A percentile compares a stretch with the other conserved stretches of the same genome.
Evolutionary conservation across 2,113 vertebrate genomes (phyloP).

Genomic region (Leucopternis melanops): DNA sequence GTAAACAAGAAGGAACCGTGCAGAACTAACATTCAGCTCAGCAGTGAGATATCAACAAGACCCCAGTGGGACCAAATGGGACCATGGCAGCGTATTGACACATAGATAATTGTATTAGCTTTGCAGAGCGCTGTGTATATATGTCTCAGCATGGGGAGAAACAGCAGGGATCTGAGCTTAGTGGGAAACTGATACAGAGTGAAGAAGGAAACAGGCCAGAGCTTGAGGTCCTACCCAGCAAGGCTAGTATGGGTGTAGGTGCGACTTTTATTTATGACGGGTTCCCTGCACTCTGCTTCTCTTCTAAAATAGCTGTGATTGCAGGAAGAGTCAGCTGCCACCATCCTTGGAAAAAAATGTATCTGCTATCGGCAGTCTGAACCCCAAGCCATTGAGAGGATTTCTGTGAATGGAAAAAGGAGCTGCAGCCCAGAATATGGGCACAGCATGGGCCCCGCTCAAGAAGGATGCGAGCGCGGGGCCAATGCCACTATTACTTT

Average conservation of each 20-base stretch:
- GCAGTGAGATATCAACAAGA: constrained; percentile 4
- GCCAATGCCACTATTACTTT: neutral
- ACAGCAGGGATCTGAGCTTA: neutral
- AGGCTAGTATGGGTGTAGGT: neutral
- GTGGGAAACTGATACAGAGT: neutral
- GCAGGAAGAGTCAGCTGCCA: neutral
- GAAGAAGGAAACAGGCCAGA: neutral
- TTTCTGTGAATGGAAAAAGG: neutral
- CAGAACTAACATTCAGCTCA: constrained; percentile 17
- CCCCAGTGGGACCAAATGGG: constrained; percentile 10
- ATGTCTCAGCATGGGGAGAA: neutral
- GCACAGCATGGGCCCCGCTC: neutral
- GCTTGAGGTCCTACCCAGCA: neutral
- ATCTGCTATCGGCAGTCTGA: neutral
- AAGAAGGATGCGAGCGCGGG: rapidly evolving
- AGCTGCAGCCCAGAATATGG: neutral
- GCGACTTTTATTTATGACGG: neutral
- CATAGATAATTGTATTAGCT: constrained; percentile 24
- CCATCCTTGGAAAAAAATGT: neutral
- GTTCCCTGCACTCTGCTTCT: neutral
- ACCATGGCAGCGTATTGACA: neutral
- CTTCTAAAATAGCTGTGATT: neutral
- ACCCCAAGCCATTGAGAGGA: neutral
- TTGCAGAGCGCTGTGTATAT: neutral
- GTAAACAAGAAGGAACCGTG: neutral